Evolutionary conservation across 2,113 vertebrate species (phyloP).

Genomic region (Ammospiza caudacuta): DNA sequence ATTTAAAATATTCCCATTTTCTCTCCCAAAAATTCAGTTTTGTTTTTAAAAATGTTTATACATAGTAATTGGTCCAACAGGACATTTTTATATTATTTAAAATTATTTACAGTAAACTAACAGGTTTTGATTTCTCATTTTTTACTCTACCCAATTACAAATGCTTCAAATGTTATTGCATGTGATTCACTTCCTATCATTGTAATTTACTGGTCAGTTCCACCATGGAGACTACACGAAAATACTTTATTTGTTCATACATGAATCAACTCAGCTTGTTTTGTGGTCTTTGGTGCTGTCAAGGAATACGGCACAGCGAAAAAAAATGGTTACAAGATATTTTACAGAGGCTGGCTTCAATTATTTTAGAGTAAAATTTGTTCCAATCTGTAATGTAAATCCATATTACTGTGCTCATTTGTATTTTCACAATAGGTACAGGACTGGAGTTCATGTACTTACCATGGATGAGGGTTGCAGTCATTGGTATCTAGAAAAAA

Average conservation of each 20-base stretch:
- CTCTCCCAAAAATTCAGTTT: neutral
- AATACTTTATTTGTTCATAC: neutral
- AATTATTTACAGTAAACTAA: neutral
- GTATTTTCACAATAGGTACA: neutral
- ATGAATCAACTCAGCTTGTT: neutral
- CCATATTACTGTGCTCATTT: neutral
- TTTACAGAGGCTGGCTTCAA: neutral
- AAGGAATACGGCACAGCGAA: neutral
- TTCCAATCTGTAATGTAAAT: neutral
- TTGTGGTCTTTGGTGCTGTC: neutral
- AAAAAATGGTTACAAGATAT: neutral
- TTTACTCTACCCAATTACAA: neutral
- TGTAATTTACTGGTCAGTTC: neutral
- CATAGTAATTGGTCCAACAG: neutral
- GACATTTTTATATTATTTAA: neutral
- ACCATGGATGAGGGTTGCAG: conserved; percentile 96
- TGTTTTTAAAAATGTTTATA: neutral
- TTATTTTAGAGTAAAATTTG: neutral
- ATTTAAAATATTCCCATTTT: neutral
- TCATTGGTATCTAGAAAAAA: conserved; percentile 87
- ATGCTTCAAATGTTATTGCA: neutral
- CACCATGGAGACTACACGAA: neutral
- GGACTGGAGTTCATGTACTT: conserved; percentile 44
- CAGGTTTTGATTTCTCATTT: neutral
- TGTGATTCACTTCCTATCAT: neutral